Conservation (phyloP, 2,888 invertebrate genomes). For the Scelioninae gen. 1 region DNA sequence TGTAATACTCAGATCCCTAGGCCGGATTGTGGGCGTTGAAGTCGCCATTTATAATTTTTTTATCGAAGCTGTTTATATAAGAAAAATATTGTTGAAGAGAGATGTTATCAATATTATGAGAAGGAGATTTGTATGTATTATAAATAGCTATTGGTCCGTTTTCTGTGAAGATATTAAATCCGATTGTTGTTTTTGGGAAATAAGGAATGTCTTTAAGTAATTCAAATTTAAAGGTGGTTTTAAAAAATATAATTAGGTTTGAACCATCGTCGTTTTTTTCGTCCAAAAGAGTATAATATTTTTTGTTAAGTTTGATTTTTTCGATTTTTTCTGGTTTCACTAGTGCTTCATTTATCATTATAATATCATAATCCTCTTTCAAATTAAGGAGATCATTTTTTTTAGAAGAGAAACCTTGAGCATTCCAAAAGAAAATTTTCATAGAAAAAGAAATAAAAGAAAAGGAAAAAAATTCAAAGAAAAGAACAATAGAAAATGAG, state of each 20-base stretch:
- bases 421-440: too few relatives aligned
- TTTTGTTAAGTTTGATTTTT: too few relatives aligned
- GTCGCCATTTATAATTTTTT: slow-evolving; percentile 21
- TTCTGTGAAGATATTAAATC: slow-evolving; percentile 10
- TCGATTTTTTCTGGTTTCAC: too few relatives aligned
- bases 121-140: slow-evolving; percentile 29
- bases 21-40: slow-evolving; percentile 15
- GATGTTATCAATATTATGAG: not conserved
- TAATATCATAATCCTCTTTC: too few relatives aligned
- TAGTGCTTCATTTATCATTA: too few relatives aligned
- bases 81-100: slow-evolving; percentile 16
- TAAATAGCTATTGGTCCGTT: slow-evolving; percentile 5
- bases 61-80: not conserved
- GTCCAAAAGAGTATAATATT: too few relatives aligned
- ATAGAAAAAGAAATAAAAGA: too few relatives aligned
- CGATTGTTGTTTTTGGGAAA: slow-evolving; percentile 18
- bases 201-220: slow-evolving; percentile 10
- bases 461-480: too few relatives aligned
- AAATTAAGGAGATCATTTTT: too few relatives aligned
- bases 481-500: too few relatives aligned
- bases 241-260: slow-evolving; percentile 12
- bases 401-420: too few relatives aligned
- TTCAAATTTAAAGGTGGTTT: slow-evolving; percentile 29
- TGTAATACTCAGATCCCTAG: not conserved
- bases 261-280: not conserved